Base-by-base conservation (phyloP, 2,888 invertebrate species). In the Rhagonycha fulva region DNA sequence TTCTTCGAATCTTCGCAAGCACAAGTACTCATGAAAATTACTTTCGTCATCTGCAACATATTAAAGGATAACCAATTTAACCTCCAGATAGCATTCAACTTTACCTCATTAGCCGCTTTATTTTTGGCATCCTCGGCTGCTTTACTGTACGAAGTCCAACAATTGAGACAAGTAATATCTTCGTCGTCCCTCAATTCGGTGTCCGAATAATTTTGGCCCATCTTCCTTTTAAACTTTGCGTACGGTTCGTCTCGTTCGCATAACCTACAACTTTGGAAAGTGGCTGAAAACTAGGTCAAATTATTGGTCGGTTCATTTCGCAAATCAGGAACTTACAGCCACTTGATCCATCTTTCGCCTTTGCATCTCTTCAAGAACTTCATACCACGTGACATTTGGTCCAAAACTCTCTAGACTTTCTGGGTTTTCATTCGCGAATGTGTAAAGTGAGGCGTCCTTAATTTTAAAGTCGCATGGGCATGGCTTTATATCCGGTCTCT, bases 261-360 rank as follows among this genome's bases (percentile, higher is more conserved):
- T 12, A 77, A 76, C 47, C 62, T 72, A 62, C 79, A 79, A 9
- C 14, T 47, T 4, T 32, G 11, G 4, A n/a, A 23, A 2, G 70
- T 14, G 61, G 72, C 62, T 61, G 73, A 71, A n/a, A 78, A 67
- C 78, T 78, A 4, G 5, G 60, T 9, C 10, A n/a, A 70, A 47
- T 47, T 47, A n/a, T 4, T 7, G n/a, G 7, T 2, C 7, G 7
- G n/a, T 47, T n/a, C 9, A 2, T 47, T 19, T 11, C 14, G 5
- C 24, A 26, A n/a, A 9, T 0, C 9, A 12, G 7, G 10, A n/a
- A 69, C 71, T 62, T 73, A 79, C 77, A 3, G 79, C 79, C 9
- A 72, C 70, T 77, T 76, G 68, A 63, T 79, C 76, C n/a, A 79
- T 62, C 68, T 77, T 77, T 67, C 71, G 24, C 63, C 71, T 74